Percentiles rank a stretch among this genome's conserved stretches.
Conservation (phyloP, 2,888 invertebrate species). For the Apoderus coryli region DNA sequence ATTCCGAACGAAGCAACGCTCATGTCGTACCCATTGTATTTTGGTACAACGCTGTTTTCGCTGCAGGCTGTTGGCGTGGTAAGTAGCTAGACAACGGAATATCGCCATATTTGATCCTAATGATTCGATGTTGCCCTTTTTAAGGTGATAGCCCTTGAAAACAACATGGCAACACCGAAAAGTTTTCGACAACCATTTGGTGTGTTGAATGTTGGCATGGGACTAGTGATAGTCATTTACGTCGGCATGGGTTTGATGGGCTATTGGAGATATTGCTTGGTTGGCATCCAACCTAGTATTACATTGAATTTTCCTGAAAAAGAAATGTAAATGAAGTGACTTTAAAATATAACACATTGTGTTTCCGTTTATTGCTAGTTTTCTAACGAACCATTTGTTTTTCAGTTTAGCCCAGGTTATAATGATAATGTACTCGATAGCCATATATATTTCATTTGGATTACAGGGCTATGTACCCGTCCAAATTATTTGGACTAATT, state of each 20-base stretch:
- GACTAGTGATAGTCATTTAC: constrained; percentile 60
- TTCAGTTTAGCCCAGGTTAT: constrained; percentile 49
- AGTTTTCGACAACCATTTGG: constrained; percentile 63
- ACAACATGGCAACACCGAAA: constrained; percentile 75
- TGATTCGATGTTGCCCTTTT: constrained; percentile 13
- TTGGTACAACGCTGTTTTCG: constrained; percentile 91
- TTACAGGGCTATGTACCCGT: constrained; percentile 84
- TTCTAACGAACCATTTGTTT: constrained; percentile 9
- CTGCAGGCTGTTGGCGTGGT: constrained; percentile 90
- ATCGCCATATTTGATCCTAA: constrained; percentile 1
- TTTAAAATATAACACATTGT: too few relatives aligned
- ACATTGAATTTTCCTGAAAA: constrained; percentile 63
- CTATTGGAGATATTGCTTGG: constrained; percentile 68
- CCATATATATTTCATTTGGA: constrained; percentile 71
- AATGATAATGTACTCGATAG: constrained; percentile 45
- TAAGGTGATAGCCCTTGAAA: constrained; percentile 81
- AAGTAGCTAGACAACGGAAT: constrained; percentile 33
- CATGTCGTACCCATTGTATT: constrained; percentile 73
- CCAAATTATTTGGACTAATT: constrained; percentile 54
- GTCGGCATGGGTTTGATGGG: constrained; percentile 71
- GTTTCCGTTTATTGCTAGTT: neutral
- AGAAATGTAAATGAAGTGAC: constrained; percentile 40
- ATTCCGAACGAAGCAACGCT: constrained; percentile 48
- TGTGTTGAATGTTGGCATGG: constrained; percentile 72
- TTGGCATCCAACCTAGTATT: constrained; percentile 53